Base-by-base conservation (phyloP, 2,113 vertebrate genomes). In the Nettapus auritus region DNA sequence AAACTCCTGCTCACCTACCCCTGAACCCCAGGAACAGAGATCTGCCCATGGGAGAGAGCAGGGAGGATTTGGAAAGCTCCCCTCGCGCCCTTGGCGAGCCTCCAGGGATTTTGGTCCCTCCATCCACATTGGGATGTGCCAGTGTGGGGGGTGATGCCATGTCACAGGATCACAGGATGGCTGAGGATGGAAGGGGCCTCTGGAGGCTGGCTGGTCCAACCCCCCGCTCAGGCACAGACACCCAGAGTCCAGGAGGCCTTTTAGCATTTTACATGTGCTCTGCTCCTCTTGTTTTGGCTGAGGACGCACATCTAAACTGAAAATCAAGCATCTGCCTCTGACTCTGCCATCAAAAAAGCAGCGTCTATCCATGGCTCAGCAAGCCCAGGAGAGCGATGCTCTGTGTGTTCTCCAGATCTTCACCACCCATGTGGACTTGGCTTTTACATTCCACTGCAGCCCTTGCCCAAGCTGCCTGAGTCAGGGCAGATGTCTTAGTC, bases 11-110 rank as follows among this genome's bases (percentile, higher is more conserved):
- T 86, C 4, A 0, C 46, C 89, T n/a, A 25, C 33, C 29, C 31
- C 40, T 11, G 19, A 10, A 14, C n/a, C 44, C 28, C 2, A 2
- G 31, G 29, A 62, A 46, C 31, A 62, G 0, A 0, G 63, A 46
- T 22, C 11, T 1, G 2, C 57, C 21, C 13, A 23, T 36, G 57
- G 33, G 29, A 82, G 55, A 31, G 6, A 7, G 3, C 10, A 1
- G 20, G 22, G 34, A 69, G 31, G 34, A 23, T 31, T 21, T 1
- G 1, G 33, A 57, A 74, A 60, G 23, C 1, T 0, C 14, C 86
- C 71, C 8, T 18, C 8, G 2, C 40, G 8, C 57, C 64, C 1
- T 0, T 13, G 68, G 38, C 22, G 6, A 50, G 22, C 33, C 38
- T 79, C 71, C 9, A 6, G 23, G 23, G 6, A 13, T 25, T 90